Conservation (phyloP, 37 sponge, comb jelly and placozoan genomes). For the Aplysina aerophoba region DNA sequence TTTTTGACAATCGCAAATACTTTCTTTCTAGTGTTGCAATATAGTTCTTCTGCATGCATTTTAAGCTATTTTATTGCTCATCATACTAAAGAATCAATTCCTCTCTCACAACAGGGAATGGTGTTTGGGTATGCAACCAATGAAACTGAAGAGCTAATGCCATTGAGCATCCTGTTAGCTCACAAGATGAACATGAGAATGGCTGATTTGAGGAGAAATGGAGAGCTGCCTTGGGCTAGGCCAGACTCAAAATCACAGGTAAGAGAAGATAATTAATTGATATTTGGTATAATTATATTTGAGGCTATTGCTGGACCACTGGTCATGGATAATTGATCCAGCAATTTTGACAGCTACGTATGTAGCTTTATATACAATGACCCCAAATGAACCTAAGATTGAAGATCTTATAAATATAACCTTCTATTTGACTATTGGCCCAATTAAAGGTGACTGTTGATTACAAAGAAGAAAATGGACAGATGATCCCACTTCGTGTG, state of each 20-base stretch:
- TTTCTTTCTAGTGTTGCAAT: too few relatives aligned
- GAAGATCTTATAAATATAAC: too few relatives aligned
- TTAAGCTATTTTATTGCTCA: too few relatives aligned
- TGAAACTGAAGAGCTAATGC: conserved; percentile 96
- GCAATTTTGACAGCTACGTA: too few relatives aligned
- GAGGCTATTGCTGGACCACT: too few relatives aligned
- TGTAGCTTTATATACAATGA: too few relatives aligned
- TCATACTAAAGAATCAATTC: too few relatives aligned
- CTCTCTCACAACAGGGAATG: conserved; percentile 67
- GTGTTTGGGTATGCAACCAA: conserved; percentile 99
- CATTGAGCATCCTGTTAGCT: conserved; percentile 85
- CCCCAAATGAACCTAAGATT: too few relatives aligned
- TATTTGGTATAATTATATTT: not conserved
- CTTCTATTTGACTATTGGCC: too few relatives aligned
- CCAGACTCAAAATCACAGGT: conserved; percentile 98
- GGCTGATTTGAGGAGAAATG: conserved; percentile 82
- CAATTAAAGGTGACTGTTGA: conserved; percentile 91
- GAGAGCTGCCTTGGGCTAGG: conserved; percentile 79
- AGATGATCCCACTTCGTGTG: conserved; percentile 73
- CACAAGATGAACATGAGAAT: conserved; percentile 88
- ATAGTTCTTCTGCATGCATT: too few relatives aligned
- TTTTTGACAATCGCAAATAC: too few relatives aligned
- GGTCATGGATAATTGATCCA: too few relatives aligned
- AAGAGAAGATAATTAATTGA: not conserved
- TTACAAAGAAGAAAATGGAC: conserved; percentile 73